These are phyloP conservation scores for Forbesichthys agassizii DNA, from an alignment of 2,113 vertebrate genomes.

Conservation along the genomic window DNA sequence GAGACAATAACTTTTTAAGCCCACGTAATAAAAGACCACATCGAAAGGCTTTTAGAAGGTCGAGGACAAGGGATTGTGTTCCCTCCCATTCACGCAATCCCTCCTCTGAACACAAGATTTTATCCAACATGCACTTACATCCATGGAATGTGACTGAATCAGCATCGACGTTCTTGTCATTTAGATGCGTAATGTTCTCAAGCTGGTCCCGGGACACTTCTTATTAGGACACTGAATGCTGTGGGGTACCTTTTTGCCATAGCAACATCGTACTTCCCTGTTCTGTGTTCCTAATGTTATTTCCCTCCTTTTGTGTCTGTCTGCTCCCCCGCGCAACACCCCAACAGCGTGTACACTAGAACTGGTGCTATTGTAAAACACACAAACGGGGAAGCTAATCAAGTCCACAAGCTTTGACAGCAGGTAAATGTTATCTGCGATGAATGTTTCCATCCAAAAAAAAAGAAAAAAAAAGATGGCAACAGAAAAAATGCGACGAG, in stretches of 20 bases:
- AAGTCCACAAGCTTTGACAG: constrained; percentile 47
- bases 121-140: constrained; percentile 57
- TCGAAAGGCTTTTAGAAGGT: constrained; percentile 14
- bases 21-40: constrained; percentile 23
- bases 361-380: constrained; percentile 75
- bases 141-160: constrained; percentile 6
- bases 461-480: neutral
- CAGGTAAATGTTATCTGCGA: constrained; percentile 40
- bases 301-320: constrained; percentile 25
- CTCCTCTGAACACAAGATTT: constrained; percentile 22
- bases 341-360: constrained; percentile 51
- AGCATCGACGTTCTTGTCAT: neutral
- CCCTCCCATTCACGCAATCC: neutral
- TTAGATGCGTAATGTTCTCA: constrained; percentile 25
- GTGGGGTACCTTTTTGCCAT: constrained; percentile 52
- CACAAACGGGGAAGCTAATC: constrained; percentile 43
- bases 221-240: constrained; percentile 39
- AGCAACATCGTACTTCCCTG: constrained; percentile 46
- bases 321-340: constrained; percentile 36
- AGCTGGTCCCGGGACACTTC: constrained; percentile 38
- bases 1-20: constrained; percentile 36
- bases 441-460: constrained; percentile 38
- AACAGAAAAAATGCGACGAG: constrained; percentile 4
- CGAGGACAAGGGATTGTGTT: neutral
- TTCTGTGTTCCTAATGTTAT: constrained; percentile 1